Percentiles rank a stretch among this genome's conserved stretches.
These are phyloP conservation scores for Lophotis ruficrista DNA, from an alignment of 2,113 vertebrate genomes.

Conservation along the genomic window DNA sequence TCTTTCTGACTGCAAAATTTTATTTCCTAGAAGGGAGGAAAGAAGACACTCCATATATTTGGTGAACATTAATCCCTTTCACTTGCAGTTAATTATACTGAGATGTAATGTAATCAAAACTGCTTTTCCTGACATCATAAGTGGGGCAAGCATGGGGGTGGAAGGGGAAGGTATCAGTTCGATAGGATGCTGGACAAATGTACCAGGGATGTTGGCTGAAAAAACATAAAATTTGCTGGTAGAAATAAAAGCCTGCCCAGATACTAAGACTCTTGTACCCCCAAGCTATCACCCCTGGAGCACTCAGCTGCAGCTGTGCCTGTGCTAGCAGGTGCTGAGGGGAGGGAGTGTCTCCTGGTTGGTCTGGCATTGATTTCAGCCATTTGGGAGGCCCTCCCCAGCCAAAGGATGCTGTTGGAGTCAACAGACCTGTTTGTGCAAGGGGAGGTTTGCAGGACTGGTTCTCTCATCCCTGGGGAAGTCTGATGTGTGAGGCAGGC, in stretches of 20 bases:
- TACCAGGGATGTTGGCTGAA: not conserved
- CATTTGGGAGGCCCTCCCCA: not conserved
- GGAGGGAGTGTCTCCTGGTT: not conserved
- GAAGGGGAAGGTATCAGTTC: not conserved
- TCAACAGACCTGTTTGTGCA: not conserved
- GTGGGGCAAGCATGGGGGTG: not conserved
- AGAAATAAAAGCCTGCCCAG: not conserved
- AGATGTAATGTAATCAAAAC: not conserved
- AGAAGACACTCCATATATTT: not conserved
- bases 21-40: not conserved
- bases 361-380: not conserved
- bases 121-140: not conserved
- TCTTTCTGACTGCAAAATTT: not conserved
- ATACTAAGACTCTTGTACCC: not conserved
- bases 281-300: accelerated
- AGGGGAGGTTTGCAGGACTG: not conserved
- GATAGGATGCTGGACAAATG: not conserved
- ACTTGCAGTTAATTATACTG: not conserved
- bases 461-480: not conserved
- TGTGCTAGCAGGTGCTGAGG: not conserved
- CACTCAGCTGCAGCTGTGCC: not conserved
- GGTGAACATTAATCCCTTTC: not conserved
- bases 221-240: not conserved
- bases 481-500: not conserved
- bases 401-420: accelerated